Conservation (phyloP, 2,113 vertebrate genomes). For the Columba livia region DNA sequence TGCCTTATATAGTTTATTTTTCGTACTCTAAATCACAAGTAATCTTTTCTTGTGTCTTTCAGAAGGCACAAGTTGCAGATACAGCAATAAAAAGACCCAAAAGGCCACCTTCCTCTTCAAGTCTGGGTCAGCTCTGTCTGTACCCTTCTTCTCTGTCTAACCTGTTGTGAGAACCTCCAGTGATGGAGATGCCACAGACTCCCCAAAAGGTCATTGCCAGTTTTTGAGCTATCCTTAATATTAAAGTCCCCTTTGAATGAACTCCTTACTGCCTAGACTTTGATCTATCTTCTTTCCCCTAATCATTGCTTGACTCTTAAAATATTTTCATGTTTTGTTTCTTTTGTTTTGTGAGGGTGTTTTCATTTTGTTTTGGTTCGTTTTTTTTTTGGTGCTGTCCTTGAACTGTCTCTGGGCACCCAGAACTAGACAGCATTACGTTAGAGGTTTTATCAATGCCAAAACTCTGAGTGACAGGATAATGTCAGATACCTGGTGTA, state of each 20-base stretch:
- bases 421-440: background rate
- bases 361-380: too few relatives aligned
- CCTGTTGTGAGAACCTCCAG: background rate
- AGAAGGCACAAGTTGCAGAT: background rate
- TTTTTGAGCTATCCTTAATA: background rate
- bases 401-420: background rate
- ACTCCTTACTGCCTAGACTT: background rate
- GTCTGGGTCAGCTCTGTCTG: background rate
- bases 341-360: too few relatives aligned
- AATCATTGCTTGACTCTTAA: background rate
- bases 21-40: background rate
- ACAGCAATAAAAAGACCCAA: background rate
- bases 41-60: background rate
- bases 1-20: background rate
- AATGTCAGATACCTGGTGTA: background rate
- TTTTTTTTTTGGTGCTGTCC: background rate
- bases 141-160: background rate
- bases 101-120: background rate
- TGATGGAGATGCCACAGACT: background rate
- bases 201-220: background rate
- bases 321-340: background rate
- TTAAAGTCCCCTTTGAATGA: background rate
- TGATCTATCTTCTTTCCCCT: background rate
- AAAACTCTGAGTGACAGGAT: background rate
- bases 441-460: background rate